These are phyloP conservation scores for Jordanella pulchra DNA, from an alignment of 2,797 vertebrate genomes.

Conservation along the genomic window DNA sequence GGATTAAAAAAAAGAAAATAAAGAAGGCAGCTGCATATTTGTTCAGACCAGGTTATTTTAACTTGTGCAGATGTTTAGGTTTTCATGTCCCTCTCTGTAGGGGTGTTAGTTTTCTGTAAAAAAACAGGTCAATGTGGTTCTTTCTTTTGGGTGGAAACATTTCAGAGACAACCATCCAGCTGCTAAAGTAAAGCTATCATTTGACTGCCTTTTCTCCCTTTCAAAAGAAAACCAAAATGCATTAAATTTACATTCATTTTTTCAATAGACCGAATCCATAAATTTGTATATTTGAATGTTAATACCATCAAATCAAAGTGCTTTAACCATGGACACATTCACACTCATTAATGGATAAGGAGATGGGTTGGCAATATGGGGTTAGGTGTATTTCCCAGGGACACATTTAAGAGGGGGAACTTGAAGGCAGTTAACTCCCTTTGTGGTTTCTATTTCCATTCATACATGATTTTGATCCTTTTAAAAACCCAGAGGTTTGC, in stretches of 20 bases:
- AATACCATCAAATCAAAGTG: too few species aligned
- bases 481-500: neutral
- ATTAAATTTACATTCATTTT: too few species aligned
- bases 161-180: neutral
- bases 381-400: too few species aligned
- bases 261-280: too few species aligned
- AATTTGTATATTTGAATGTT: too few species aligned
- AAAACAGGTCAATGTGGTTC: neutral
- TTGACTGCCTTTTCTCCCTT: too few species aligned
- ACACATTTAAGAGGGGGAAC: too few species aligned
- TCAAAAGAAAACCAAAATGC: too few species aligned
- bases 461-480: neutral
- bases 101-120: neutral
- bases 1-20: neutral
- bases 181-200: neutral
- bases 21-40: neutral
- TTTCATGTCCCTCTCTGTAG: neutral
- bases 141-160: neutral
- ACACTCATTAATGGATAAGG: too few species aligned
- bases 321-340: too few species aligned
- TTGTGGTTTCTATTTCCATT: neutral
- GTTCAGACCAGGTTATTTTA: neutral
- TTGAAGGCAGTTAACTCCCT: neutral
- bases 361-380: too few species aligned
- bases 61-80: constrained; percentile 1